A percentile compares a stretch with the other conserved stretches of the same genome.
These are phyloP conservation scores for Moxostoma hubbsi DNA, from an alignment of 2,797 vertebrate genomes.

Conservation along the genomic window DNA sequence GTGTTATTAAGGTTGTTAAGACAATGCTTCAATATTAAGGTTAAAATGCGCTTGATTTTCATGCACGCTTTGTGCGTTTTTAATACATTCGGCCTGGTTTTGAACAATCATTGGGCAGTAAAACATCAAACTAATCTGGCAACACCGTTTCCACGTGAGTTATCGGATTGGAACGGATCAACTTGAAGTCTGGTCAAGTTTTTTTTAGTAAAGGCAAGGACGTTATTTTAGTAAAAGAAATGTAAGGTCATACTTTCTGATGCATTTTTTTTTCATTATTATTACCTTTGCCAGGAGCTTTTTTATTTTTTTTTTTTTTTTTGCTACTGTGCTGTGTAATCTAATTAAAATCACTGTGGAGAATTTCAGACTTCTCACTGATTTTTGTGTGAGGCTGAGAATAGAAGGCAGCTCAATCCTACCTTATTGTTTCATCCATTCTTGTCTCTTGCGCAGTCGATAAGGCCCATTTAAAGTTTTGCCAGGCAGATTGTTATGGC, in stretches of 20 bases:
- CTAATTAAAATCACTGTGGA: not conserved
- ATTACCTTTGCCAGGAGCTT: not conserved
- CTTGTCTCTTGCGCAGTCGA: constrained; percentile 70
- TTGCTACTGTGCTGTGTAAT: not conserved
- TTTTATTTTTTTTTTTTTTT: not conserved
- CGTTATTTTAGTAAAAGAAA: not conserved
- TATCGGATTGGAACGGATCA: no score
- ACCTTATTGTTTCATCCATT: constrained; percentile 48
- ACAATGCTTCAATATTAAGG: no score
- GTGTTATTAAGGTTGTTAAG: no score
- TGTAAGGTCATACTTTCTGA: not conserved
- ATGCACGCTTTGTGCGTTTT: no score
- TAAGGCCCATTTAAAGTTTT: constrained; percentile 68
- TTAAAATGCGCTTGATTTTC: no score
- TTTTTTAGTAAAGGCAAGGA: no score
- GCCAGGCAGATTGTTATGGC: constrained; percentile 66
- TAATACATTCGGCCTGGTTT: no score
- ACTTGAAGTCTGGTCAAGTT: no score
- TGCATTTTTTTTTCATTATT: not conserved
- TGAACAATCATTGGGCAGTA: no score
- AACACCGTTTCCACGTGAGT: no score
- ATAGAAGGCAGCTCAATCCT: constrained; percentile 72
- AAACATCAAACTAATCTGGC: no score
- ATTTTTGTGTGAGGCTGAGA: constrained; percentile 2
- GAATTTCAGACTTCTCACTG: not conserved